Conservation (phyloP, 2,113 vertebrate species). For the Vulpes lagopus region DNA sequence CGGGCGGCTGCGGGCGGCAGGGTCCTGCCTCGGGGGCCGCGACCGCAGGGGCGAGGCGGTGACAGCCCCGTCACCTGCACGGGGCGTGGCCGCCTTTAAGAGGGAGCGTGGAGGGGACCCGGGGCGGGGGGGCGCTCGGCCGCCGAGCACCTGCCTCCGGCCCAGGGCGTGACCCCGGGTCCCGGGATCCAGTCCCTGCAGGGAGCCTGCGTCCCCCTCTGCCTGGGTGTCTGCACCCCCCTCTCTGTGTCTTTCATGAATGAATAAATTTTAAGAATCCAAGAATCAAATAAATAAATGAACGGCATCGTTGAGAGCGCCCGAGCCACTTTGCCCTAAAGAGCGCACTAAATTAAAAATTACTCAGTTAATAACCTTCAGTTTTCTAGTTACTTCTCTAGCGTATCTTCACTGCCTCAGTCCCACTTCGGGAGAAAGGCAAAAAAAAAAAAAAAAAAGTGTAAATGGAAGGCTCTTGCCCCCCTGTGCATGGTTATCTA, state of each 20-base stretch:
- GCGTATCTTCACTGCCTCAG: background rate
- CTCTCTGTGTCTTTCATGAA: no score
- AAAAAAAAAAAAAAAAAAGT: background rate
- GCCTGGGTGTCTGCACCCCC: no score
- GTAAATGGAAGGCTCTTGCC: background rate
- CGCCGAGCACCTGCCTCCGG: no score
- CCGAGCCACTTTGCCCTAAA: constrained; percentile 22
- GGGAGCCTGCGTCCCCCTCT: no score
- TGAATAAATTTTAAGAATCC: no score
- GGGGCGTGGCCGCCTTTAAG: constrained; percentile 44
- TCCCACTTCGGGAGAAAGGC: background rate
- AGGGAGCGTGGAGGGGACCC: no score
- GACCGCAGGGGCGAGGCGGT: background rate
- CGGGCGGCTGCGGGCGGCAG: background rate
- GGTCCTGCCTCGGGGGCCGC: constrained; percentile 60
- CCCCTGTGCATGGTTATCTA: background rate
- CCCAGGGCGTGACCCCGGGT: no score
- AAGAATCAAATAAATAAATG: no score
- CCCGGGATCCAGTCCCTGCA: no score
- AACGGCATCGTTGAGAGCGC: background rate
- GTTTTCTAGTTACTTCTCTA: background rate
- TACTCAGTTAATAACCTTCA: background rate
- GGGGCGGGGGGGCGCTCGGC: no score
- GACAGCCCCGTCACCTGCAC: background rate
- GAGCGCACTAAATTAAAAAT: constrained; percentile 38